Conservation (phyloP, 1,140 invertebrate species). For the Chelonus insularis region DNA sequence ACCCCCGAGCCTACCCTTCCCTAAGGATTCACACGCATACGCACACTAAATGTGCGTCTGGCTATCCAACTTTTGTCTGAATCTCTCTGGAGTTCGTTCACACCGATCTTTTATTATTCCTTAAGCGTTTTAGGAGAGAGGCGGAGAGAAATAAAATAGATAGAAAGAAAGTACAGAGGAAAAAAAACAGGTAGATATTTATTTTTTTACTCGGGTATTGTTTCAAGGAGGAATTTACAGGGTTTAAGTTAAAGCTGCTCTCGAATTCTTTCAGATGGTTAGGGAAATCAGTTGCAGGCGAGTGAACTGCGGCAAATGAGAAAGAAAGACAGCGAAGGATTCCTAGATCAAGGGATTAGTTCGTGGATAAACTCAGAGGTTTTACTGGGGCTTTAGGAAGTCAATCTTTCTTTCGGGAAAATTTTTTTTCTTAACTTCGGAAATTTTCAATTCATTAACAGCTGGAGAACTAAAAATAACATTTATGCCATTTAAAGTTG, state of each 20-base stretch:
- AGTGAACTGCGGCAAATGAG: not conserved
- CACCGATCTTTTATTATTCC: slow-evolving; percentile 10
- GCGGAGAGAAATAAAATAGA: not conserved
- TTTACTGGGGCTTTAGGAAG: not conserved
- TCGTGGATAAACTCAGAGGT: slow-evolving; percentile 3
- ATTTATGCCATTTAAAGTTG: no score
- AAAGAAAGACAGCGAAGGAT: not conserved
- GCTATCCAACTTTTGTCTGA: slow-evolving; percentile 22
- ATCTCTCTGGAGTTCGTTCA: slow-evolving; percentile 22
- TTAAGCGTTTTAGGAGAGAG: not conserved
- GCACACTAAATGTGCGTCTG: slow-evolving; percentile 19
- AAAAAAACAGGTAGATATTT: slow-evolving; percentile 1
- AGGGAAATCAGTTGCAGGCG: slow-evolving; percentile 2
- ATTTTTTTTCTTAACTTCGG: not conserved
- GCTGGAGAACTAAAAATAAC: not conserved
- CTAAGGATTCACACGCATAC: slow-evolving; percentile 7
- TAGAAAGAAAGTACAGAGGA: not conserved
- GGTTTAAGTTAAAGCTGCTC: slow-evolving; percentile 4
- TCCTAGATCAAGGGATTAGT: slow-evolving; percentile 17
- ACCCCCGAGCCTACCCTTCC: not conserved
- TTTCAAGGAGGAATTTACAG: slow-evolving; percentile 7
- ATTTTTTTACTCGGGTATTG: not conserved
- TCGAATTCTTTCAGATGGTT: slow-evolving; percentile 16
- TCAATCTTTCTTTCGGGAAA: not conserved
- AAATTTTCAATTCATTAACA: not conserved